Base-by-base conservation (phyloP, 2,797 vertebrate species). In the Ambastaia sidthimunki region DNA sequence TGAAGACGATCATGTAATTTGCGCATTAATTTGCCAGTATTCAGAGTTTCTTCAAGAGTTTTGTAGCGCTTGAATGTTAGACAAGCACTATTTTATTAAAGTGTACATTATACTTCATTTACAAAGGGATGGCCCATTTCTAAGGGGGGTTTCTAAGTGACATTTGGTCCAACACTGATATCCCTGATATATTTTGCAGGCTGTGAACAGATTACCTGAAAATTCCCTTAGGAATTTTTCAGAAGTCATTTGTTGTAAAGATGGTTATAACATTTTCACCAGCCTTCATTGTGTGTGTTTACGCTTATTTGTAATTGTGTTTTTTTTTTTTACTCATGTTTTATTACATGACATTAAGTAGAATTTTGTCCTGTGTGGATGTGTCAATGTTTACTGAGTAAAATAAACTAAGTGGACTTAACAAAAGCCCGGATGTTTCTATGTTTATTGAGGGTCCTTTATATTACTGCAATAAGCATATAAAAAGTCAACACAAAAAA, bases 321-420 rank as follows among this genome's bases (percentile, higher is more conserved):
- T 34, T 28, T 65, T 80, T 9, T 63, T 34, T 28, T 65, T 80
- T 9, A 47, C 75, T n/a, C 41, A 71, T 25, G 60, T 50, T 55
- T 81, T 55, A 21, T 57, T 65, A 52, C 21, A 62, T 23, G 34
- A 12, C 80, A 78, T 60, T 19, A 52, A 68, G 67, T 76, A 79
- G 57, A 66, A 66, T 65, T 70, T 70, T 80, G 81, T 79, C 67
- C 57, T 71, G 72, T 94, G 92, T 92, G 93, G 89, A 93, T 92
- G 90, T 89, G 89, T 90, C 88, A 90, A 88, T 90, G 91, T 92
- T 92, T 92, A 92, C 86, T 89, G 85, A 86, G 89, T 70, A 48
- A 78, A 84, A 87, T 84, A 85, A 93, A 93, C 71, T 69, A 4
- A 71, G 54, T 25, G 28, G 74, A 72, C 68, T 78, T 25, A 71